These are phyloP conservation scores for Otus sunia DNA, from an alignment of 2,113 vertebrate genomes.

Conservation along the genomic window DNA sequence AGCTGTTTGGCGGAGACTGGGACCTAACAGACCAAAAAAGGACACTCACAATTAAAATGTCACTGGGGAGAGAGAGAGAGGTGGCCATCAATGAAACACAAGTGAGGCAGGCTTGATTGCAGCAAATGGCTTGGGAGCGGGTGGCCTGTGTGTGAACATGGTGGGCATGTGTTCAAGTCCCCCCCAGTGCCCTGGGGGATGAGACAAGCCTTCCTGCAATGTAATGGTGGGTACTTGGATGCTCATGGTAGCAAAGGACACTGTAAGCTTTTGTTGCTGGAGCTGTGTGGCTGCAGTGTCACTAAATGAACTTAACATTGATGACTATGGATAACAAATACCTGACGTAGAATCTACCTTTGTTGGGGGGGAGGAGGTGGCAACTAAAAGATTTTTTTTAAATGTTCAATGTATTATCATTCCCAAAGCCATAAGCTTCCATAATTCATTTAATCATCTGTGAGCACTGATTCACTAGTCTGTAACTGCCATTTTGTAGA, in stretches of 20 bases:
- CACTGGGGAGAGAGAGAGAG: background rate
- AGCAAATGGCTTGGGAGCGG: background rate
- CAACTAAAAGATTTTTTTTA: background rate
- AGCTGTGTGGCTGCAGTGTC: background rate
- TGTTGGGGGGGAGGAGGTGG: background rate
- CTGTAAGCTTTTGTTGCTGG: background rate
- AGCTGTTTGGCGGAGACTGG: background rate
- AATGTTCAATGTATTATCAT: background rate
- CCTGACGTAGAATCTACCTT: background rate
- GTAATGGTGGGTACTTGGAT: background rate
- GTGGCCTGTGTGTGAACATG: background rate
- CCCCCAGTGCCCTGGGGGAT: background rate
- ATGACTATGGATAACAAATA: background rate
- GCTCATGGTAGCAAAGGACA: rapidly evolving
- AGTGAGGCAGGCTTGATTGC: background rate
- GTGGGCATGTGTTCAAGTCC: background rate
- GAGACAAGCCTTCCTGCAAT: background rate
- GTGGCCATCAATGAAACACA: background rate
- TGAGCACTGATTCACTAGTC: background rate
- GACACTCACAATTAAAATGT: background rate
- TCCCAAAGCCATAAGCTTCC: background rate
- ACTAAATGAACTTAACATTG: background rate
- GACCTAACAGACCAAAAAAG: background rate
- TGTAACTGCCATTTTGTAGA: background rate
- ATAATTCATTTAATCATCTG: background rate